Base-by-base conservation (phyloP, 2,797 vertebrate species). In the Oryzias sinensis region DNA sequence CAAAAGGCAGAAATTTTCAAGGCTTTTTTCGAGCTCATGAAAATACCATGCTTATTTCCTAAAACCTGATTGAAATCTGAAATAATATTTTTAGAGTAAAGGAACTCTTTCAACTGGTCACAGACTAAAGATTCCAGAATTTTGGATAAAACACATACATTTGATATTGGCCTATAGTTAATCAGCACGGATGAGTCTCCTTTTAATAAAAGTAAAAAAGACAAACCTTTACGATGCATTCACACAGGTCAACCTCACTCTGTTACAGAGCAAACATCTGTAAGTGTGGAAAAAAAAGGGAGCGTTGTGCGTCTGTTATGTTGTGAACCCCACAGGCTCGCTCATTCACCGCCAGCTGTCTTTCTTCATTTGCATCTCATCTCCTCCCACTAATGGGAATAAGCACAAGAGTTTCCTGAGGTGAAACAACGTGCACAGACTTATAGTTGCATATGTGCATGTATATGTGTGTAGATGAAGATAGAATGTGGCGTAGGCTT, bases 391-490 rank as follows among this genome's bases (percentile, higher is more conserved):
- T 96, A 98, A 97, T 96, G 95, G 95, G 95, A 97, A 97, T 96
- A 95, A 97, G 93, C 95, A 92, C 86, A 93, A 94, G 93, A 94
- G 93, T 93, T 96, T 97, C 95, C 95, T 93, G 94, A 96, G 95
- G 95, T 96, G 95, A 94, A 91, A 89, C 70, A 87, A 92, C 93
- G 92, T 87, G 50, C 90, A 90, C 59, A 67, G 20, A 62, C 40
- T 59, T 58, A 69, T 49, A 76, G 46, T 59, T 56, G 69, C 56
- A 42, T 50, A 43, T 64, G 53, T 43, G 1, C 37, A 41, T 60
- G 40, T 22, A 62, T 57, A 18, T 55, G 67, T 48, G 54, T 66
- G 63, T 53, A 46, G 25, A 53, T 56, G 6, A 42, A 42, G 24
- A n/a, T 40, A 49, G 59, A 44, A 27, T 37, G 9, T 47, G 40